Evolutionary conservation across 2,888 invertebrate species (phyloP).

Genomic region (Phengaris arion): DNA sequence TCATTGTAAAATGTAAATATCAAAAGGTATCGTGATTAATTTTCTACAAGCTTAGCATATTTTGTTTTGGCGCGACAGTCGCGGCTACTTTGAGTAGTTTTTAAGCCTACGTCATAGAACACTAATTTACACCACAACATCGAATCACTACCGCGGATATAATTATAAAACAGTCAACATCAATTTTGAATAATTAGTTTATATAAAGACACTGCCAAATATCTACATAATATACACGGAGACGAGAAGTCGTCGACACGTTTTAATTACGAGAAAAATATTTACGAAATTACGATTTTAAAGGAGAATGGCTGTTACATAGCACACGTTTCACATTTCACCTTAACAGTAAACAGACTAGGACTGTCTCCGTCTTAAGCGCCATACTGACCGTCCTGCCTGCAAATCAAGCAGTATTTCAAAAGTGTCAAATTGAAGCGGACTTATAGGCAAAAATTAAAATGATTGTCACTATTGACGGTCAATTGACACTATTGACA

Average conservation of each 20-base stretch:
- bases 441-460: too few relatives aligned
- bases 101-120: constrained; percentile 72
- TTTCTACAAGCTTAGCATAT: too few relatives aligned
- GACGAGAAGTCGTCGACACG: constrained; percentile 53
- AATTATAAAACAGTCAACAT: constrained; percentile 81
- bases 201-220: constrained; percentile 73
- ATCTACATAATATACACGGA: constrained; percentile 72
- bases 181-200: constrained; percentile 76
- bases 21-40: too few relatives aligned
- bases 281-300: constrained; percentile 11
- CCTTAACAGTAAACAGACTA: not conserved
- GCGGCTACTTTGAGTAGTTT: constrained; percentile 59
- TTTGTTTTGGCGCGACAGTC: constrained; percentile 21
- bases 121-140: constrained; percentile 80
- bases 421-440: too few relatives aligned
- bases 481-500: too few relatives aligned
- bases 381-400: too few relatives aligned
- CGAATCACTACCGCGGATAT: constrained; percentile 79
- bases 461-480: too few relatives aligned
- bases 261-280: constrained; percentile 19
- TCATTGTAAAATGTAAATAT: too few relatives aligned
- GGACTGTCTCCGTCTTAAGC: not conserved
- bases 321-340: not conserved
- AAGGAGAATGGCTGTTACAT: constrained; percentile 24
- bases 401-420: too few relatives aligned